phyloP scores from a whole-genome alignment of 2,113 vertebrate species.

The Oreochromis spilurus region DNA sequence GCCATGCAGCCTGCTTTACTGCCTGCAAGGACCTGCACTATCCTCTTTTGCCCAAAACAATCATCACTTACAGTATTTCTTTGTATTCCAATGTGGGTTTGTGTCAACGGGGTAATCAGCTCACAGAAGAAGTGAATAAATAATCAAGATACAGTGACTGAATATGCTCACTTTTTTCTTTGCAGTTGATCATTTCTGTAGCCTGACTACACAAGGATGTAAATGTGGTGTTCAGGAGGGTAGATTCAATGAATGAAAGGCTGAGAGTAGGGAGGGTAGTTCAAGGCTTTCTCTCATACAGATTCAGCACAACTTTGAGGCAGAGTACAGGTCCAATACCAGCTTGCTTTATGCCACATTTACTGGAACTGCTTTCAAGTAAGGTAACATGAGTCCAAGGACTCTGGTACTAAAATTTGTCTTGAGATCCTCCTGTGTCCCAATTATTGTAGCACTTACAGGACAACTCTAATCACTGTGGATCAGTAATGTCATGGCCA shows the following conservation, averaged over 20 bases:
- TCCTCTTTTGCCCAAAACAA: conserved; percentile 41
- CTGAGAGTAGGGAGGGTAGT: not conserved
- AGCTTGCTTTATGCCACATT: not conserved
- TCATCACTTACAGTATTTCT: conserved; percentile 11
- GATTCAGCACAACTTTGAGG: not conserved
- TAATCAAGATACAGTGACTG: conserved; percentile 33
- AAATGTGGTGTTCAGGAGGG: not conserved
- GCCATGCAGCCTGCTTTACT: conserved; percentile 44
- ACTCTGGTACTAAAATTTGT: not conserved
- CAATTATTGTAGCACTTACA: not conserved
- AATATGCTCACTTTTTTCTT: conserved; percentile 34
- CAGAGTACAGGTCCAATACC: not conserved
- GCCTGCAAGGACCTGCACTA: conserved; percentile 44
- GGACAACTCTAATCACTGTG: not conserved
- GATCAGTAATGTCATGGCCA: not conserved
- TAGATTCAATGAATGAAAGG: not conserved
- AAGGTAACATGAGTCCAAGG: not conserved
- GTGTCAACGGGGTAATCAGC: conserved; percentile 10
- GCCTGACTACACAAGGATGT: conserved; percentile 1
- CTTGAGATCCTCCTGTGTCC: not conserved
- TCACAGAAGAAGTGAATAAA: conserved; percentile 29
- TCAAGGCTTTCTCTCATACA: not conserved
- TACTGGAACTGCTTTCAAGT: not conserved
- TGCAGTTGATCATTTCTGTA: conserved; percentile 11
- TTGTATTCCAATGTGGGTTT: conserved; percentile 1